Evolutionary conservation across 2,797 vertebrate genomes (phyloP).

Genomic region (Gobionotothen gibberifrons): DNA sequence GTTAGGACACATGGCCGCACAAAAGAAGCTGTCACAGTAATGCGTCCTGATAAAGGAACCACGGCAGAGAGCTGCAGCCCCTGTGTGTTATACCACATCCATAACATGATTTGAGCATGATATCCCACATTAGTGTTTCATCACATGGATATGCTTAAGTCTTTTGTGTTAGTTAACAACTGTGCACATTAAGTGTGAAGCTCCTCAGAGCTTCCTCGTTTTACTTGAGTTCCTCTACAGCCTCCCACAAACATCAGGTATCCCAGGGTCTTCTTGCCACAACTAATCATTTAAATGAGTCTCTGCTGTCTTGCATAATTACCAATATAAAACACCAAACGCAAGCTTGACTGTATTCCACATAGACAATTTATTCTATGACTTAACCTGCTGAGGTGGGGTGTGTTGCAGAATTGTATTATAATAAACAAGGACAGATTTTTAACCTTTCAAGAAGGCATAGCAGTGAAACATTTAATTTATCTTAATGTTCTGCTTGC

Average conservation of each 20-base stretch:
- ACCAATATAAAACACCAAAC: conserved; percentile 29
- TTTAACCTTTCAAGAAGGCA: conserved; percentile 20
- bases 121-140: conserved; percentile 42
- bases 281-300: conserved; percentile 51
- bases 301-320: conserved; percentile 32
- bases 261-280: conserved; percentile 36
- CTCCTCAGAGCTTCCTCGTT: conserved; percentile 24
- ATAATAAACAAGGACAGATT: conserved; percentile 31
- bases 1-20: conserved; percentile 73
- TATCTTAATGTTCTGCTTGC: conserved; percentile 2
- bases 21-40: conserved; percentile 68
- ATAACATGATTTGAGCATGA: conserved; percentile 46
- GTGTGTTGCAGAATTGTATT: conserved; percentile 24
- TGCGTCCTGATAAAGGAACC: conserved; percentile 52
- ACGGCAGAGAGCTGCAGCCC: conserved; percentile 31
- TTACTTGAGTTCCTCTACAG: conserved; percentile 18
- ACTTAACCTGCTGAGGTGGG: conserved; percentile 27
- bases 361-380: conserved; percentile 41
- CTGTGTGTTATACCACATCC: conserved; percentile 30
- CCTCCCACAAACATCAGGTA: conserved; percentile 24
- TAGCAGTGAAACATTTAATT: conserved; percentile 11
- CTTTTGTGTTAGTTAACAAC: conserved; percentile 18
- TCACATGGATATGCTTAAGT: conserved; percentile 22
- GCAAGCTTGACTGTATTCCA: conserved; percentile 26
- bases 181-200: conserved; percentile 6